Conservation (phyloP, 2,888 invertebrate genomes). For the Pammene aurita region DNA sequence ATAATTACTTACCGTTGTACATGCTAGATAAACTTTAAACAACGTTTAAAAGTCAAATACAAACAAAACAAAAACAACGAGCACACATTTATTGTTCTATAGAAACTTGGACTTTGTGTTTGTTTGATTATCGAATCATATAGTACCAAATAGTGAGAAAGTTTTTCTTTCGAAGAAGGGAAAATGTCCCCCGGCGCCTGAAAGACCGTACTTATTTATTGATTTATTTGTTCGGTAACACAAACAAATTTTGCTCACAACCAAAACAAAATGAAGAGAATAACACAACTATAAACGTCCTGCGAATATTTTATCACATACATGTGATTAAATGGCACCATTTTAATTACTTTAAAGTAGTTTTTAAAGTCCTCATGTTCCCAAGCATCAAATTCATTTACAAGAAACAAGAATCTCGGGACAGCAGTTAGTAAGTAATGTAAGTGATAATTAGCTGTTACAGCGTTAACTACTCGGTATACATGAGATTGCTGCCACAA, state of each 20-base stretch:
- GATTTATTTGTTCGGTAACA: constrained; percentile 45
- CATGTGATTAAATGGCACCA: neutral
- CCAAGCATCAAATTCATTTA: constrained; percentile 3
- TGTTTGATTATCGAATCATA: constrained; percentile 52
- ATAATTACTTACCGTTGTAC: constrained; percentile 26
- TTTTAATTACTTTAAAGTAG: neutral
- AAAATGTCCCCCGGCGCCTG: constrained; percentile 47
- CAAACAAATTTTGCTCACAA: constrained; percentile 48
- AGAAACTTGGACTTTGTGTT: constrained; percentile 55
- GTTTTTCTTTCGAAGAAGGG: constrained; percentile 44
- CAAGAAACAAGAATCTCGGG: neutral
- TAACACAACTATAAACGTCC: constrained; percentile 29
- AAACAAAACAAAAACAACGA: constrained; percentile 24
- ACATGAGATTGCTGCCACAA: constrained; percentile 29
- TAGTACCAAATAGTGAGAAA: constrained; percentile 45
- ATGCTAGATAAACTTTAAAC: constrained; percentile 11
- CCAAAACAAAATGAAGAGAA: constrained; percentile 45
- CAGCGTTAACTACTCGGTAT: constrained; percentile 21
- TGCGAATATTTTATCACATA: neutral
- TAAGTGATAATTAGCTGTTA: constrained; percentile 25
- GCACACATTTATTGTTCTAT: constrained; percentile 43
- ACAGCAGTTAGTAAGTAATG: constrained; percentile 5
- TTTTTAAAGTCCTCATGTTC: neutral
- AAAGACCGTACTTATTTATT: constrained; percentile 42
- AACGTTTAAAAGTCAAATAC: constrained; percentile 23